Base-by-base conservation (phyloP, 2,113 vertebrate genomes). In the Toxotes chatareus region DNA sequence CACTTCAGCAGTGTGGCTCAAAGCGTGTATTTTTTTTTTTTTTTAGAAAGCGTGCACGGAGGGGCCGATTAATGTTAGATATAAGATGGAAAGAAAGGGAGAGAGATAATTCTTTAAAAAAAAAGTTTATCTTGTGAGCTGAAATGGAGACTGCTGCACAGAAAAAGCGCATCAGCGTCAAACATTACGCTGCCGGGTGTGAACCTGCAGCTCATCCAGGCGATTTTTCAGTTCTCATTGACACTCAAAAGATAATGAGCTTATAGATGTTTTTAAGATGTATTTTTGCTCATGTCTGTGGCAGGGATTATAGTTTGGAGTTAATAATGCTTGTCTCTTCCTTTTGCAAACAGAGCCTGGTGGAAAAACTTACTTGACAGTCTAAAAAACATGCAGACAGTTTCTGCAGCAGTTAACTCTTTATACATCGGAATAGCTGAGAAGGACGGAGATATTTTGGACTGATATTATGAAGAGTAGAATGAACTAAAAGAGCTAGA, bases 231-330 rank as follows among this genome's bases (percentile, higher is more conserved):
- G 78, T 87, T 93, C 75, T 80, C 76, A 88, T 79, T 80, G 89
- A 93, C 91, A 88, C 86, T 88, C 68, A 13, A 86, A 87, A 85
- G 90, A 94, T 94, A 95, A 95, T 95, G 87, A 95, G 94, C 86
- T 92, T 91, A 90, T 80, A 89, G 88, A 89, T 91, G 84, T 76
- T 93, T 91, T 93, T 85, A 76, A 93, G 83, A 92, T 92, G 85
- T 87, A 80, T 92, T 91, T 56, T 77, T 91, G 83, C 74, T 72
- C 53, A 36, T 34, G 85, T 92, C 84, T 85, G 79, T 53, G 34
- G 53, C 59, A 16, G 69, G 85, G 88, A 93, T 89, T 87, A 83
- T 56, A 56, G 83, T 82, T 87, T 70, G 78, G 32, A 69, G 76
- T 69, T 88, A 86, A 91, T 92, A 90, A 88, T 71, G 60, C 64